Evolutionary conservation across 2,113 vertebrate species (phyloP).

Genomic region (Equus quagga): DNA sequence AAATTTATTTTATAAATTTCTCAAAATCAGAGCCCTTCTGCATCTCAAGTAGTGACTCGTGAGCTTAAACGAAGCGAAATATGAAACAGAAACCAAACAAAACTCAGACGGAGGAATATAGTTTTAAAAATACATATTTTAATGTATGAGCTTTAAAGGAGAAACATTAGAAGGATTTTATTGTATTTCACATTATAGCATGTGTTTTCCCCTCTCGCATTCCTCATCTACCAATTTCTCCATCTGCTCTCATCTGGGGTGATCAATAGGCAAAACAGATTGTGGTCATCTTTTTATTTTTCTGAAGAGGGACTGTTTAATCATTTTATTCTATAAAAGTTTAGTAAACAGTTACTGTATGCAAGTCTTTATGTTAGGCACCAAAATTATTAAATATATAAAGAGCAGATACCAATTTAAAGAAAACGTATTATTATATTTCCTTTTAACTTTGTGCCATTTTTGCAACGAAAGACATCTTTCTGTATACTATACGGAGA

Average conservation of each 20-base stretch:
- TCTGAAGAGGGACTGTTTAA: not conserved
- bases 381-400: not conserved
- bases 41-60: not conserved
- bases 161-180: not conserved
- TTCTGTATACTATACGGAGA: not conserved
- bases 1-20: not conserved
- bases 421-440: not conserved
- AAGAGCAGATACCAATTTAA: not conserved
- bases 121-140: not conserved
- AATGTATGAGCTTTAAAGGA: not conserved
- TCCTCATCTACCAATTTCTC: not conserved
- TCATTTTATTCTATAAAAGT: not conserved
- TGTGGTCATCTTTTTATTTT: not conserved
- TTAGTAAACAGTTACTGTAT: not conserved
- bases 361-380: not conserved
- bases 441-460: not conserved
- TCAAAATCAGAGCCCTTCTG: not conserved
- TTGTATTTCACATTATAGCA: not conserved
- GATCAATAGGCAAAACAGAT: not conserved
- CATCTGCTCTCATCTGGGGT: not conserved
- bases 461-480: constrained; percentile 7
- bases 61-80: not conserved
- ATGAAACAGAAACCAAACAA: not conserved
- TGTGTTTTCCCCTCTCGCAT: not conserved
- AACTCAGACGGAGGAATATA: not conserved